These are phyloP conservation scores for Noctuana brunneofusca DNA, from an alignment of 2,888 invertebrate species.

Conservation along the genomic window DNA sequence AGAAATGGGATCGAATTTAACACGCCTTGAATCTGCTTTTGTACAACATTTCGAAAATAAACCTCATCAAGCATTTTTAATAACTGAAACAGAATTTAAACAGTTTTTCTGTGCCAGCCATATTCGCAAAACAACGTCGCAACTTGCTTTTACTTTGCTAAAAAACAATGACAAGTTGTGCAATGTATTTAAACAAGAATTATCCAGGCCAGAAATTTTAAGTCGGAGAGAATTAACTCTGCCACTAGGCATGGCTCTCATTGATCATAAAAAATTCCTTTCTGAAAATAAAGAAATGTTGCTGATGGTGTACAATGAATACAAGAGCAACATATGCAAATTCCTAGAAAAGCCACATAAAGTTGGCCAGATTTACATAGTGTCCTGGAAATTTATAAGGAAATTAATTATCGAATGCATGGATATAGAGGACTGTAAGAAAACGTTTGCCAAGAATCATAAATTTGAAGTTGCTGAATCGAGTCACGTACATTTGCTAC, in stretches of 20 bases:
- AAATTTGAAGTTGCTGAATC: constrained; percentile 85
- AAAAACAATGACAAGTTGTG: constrained; percentile 77
- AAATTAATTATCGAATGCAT: constrained; percentile 84
- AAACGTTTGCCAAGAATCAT: constrained; percentile 82
- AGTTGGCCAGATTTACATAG: constrained; percentile 85
- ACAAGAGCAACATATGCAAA: constrained; percentile 84
- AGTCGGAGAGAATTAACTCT: constrained; percentile 85
- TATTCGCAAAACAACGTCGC: constrained; percentile 81
- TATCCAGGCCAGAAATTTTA: constrained; percentile 69
- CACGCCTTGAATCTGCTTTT: constrained; percentile 80
- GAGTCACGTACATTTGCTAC: constrained; percentile 82
- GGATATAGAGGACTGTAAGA: constrained; percentile 80
- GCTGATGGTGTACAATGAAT: constrained; percentile 79
- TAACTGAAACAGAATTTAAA: constrained; percentile 80
- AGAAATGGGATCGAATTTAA: constrained; percentile 70
- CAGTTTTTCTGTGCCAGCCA: constrained; percentile 77
- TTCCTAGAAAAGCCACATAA: constrained; percentile 87
- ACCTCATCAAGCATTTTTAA: constrained; percentile 80
- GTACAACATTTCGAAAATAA: constrained; percentile 83
- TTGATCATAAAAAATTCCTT: constrained; percentile 65
- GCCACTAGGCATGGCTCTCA: constrained; percentile 80
- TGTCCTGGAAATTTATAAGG: constrained; percentile 82
- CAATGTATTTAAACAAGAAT: constrained; percentile 71
- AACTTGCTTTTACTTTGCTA: constrained; percentile 83
- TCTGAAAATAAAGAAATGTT: constrained; percentile 74